phyloP scores from a whole-genome alignment of 37 sponge, comb jelly and placozoan species.

The Aplysina aerophoba region DNA sequence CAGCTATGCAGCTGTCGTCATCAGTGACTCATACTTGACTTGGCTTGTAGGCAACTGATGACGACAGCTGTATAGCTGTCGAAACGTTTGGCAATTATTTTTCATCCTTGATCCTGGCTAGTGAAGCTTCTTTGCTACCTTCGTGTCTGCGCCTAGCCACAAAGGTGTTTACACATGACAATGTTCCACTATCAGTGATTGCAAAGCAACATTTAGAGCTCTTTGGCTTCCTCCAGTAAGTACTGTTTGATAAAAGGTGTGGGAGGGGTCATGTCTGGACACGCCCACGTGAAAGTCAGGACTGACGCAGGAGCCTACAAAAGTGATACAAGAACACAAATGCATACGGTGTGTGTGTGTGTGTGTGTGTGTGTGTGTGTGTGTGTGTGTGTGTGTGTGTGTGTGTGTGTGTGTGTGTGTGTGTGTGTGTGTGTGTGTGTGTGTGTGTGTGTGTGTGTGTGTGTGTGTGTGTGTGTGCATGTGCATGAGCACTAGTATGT shows the following conservation, averaged over 20 bases:
- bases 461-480: constrained; percentile 4
- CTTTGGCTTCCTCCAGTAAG: constrained; percentile 1
- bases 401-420: constrained; percentile 40
- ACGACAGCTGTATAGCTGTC: too few species aligned
- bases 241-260: neutral
- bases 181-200: too few species aligned
- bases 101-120: too few species aligned
- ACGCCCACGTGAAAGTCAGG: neutral
- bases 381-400: constrained; percentile 40
- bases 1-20: too few species aligned
- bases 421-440: constrained; percentile 15
- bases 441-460: constrained; percentile 36
- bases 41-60: too few species aligned
- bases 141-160: too few species aligned
- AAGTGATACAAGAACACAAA: neutral
- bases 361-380: neutral
- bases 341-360: constrained; percentile 21
- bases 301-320: constrained; percentile 57
- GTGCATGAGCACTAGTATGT: neutral
- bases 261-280: constrained; percentile 2
- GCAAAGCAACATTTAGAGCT: too few species aligned
- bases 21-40: too few species aligned
- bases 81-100: too few species aligned
- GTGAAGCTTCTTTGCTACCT: too few species aligned
- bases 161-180: too few species aligned